Conservation (phyloP, 2,888 invertebrate species). For the Minunthozetes semirufus region DNA sequence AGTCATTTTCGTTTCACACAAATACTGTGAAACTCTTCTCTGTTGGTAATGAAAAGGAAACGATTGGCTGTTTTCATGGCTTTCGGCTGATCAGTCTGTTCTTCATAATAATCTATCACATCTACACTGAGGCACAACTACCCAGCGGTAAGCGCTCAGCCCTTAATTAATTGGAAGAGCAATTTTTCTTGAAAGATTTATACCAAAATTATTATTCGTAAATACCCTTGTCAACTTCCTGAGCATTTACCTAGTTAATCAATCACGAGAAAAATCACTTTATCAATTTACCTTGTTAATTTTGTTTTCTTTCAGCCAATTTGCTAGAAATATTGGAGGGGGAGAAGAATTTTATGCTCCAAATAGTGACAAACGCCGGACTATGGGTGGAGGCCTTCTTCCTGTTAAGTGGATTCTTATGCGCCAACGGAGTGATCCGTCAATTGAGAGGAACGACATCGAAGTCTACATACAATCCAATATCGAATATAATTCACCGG, state of each 20-base stretch:
- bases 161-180: neutral
- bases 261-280: too few relatives aligned
- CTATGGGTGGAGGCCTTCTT: constrained; percentile 37
- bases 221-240: too few relatives aligned
- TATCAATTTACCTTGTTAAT: too few relatives aligned
- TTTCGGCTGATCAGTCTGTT: constrained; percentile 30
- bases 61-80: constrained; percentile 34
- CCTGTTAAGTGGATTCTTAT: constrained; percentile 29
- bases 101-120: constrained; percentile 34
- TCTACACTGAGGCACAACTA: constrained; percentile 30
- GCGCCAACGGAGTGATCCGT: constrained; percentile 28
- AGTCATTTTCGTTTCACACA: neutral
- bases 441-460: neutral
- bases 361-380: constrained; percentile 33
- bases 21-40: neutral
- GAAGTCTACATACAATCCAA: neutral
- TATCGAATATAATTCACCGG: constrained; percentile 25
- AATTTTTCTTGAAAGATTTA: too few relatives aligned
- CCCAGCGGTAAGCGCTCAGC: constrained; percentile 23
- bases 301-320: constrained; percentile 14
- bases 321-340: constrained; percentile 13
- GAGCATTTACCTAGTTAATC: too few relatives aligned
- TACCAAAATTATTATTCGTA: too few relatives aligned
- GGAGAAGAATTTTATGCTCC: constrained; percentile 19
- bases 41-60: neutral